phyloP scores from a whole-genome alignment of 2,113 vertebrate genomes.

The Morone chrysops region DNA sequence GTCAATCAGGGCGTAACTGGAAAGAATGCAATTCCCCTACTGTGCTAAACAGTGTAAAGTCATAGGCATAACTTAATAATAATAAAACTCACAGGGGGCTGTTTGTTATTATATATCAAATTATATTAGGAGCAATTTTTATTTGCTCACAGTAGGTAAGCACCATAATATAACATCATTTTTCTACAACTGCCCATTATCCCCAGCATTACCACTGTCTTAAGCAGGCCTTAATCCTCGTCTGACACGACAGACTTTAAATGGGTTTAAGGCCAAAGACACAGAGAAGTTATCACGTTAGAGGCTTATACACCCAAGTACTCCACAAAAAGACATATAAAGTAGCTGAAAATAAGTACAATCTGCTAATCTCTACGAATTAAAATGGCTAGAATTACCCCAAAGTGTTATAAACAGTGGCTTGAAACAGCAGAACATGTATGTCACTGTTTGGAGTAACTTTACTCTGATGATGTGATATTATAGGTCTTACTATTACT shows the following conservation, averaged over 20 bases:
- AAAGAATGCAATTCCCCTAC: slow-evolving; percentile 17
- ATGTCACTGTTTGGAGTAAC: background rate
- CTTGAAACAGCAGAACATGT: background rate
- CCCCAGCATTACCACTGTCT: slow-evolving; percentile 60
- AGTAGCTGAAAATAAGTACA: slow-evolving; percentile 73
- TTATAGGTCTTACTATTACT: background rate
- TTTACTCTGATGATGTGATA: background rate
- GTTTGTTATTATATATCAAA: slow-evolving; percentile 7
- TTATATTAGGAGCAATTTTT: background rate
- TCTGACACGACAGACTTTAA: slow-evolving; percentile 85
- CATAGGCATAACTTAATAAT: background rate
- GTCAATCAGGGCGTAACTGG: slow-evolving; percentile 20
- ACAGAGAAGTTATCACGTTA: slow-evolving; percentile 80
- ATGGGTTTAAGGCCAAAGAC: slow-evolving; percentile 82
- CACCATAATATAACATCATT: slow-evolving; percentile 18
- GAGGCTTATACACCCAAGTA: slow-evolving; percentile 80
- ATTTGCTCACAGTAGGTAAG: slow-evolving; percentile 30
- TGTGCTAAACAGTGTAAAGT: background rate
- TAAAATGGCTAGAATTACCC: slow-evolving; percentile 47
- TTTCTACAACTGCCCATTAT: slow-evolving; percentile 62
- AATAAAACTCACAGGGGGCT: background rate
- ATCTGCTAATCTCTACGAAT: slow-evolving; percentile 73
- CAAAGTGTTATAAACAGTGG: background rate
- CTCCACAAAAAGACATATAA: slow-evolving; percentile 78
- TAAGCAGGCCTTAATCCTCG: slow-evolving; percentile 79